Percentiles rank a stretch among this genome's conserved stretches.
phyloP scores from a whole-genome alignment of 2,113 vertebrate genomes.

The Elephas maximus region DNA sequence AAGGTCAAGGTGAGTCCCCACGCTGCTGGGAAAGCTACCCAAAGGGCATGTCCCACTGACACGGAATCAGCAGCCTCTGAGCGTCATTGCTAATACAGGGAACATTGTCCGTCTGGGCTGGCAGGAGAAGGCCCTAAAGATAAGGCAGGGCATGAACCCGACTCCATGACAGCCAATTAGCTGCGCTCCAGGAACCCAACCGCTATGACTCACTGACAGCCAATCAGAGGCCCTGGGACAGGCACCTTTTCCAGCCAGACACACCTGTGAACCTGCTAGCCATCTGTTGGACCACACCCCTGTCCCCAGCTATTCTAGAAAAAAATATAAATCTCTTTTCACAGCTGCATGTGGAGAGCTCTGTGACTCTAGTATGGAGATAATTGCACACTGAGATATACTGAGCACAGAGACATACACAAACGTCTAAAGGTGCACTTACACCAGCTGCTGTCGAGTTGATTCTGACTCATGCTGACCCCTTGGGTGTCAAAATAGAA shows the following conservation, averaged over 20 bases:
- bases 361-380: neutral
- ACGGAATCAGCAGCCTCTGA: constrained; percentile 35
- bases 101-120: constrained; percentile 63
- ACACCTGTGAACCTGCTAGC: constrained; percentile 67
- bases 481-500: neutral
- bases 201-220: constrained; percentile 64
- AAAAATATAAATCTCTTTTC: neutral
- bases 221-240: constrained; percentile 41
- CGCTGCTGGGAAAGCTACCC: constrained; percentile 39
- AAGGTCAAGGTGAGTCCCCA: neutral
- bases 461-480: neutral
- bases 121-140: constrained; percentile 59
- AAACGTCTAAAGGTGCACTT: neutral
- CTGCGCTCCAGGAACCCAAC: constrained; percentile 50
- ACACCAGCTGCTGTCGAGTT: neutral
- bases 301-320: neutral
- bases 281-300: constrained; percentile 68
- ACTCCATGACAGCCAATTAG: constrained; percentile 58
- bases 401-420: neutral
- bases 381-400: fast-evolving
- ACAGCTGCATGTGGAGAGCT: neutral
- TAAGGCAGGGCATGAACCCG: constrained; percentile 68
- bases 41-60: constrained; percentile 76
- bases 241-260: constrained; percentile 57
- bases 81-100: constrained; percentile 6